These are phyloP conservation scores for Dasyornis broadbenti DNA, from an alignment of 2,113 vertebrate genomes.

Conservation along the genomic window DNA sequence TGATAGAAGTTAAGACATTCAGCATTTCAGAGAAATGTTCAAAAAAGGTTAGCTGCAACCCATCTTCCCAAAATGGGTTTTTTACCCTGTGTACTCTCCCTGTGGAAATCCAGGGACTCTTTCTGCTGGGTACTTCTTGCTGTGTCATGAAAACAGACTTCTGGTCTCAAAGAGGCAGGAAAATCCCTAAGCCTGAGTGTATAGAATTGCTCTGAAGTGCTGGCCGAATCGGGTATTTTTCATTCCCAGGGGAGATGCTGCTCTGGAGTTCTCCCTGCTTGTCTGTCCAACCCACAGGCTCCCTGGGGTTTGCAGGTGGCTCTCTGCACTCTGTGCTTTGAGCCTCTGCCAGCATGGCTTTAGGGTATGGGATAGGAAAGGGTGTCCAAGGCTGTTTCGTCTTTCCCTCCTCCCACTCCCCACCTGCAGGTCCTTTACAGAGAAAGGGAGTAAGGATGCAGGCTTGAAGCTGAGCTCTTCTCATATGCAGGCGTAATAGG, in stretches of 20 bases:
- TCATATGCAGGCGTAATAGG: neutral
- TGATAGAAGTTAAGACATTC: neutral
- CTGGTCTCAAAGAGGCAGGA: neutral
- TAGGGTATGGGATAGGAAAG: neutral
- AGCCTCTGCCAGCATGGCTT: neutral
- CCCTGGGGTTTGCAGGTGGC: neutral
- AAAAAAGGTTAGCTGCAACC: neutral
- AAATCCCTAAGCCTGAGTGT: accelerated
- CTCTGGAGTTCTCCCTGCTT: neutral
- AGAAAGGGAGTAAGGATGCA: neutral
- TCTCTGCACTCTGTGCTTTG: neutral
- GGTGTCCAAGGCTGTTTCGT: neutral
- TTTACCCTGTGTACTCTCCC: neutral
- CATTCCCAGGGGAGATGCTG: neutral
- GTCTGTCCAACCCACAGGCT: neutral
- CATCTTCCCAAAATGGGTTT: neutral
- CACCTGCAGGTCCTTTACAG: neutral
- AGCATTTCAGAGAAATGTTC: neutral
- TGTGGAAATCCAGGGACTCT: neutral
- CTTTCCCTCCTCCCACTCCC: neutral
- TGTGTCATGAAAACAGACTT: neutral
- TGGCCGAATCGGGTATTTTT: accelerated
- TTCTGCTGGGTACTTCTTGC: neutral
- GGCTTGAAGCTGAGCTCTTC: neutral
- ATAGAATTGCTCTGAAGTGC: neutral